These are phyloP conservation scores for Microdon myrmicae DNA, from an alignment of 2,888 invertebrate species.

Conservation along the genomic window DNA sequence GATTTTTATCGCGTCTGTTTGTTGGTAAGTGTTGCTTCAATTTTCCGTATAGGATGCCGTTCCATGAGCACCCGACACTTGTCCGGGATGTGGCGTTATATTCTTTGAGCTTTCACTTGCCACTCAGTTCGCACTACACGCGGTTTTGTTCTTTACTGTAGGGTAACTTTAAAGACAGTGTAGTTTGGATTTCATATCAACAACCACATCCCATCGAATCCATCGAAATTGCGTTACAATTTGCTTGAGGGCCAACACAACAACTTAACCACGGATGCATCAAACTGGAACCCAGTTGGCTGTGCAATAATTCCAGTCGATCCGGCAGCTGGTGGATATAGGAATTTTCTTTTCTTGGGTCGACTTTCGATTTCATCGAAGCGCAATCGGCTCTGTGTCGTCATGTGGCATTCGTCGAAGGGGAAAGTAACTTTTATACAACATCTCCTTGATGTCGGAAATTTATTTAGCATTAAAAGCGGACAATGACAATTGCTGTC, in stretches of 20 bases:
- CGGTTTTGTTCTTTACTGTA: conserved; percentile 23
- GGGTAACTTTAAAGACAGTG: conserved; percentile 4
- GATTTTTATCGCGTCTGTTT: conserved; percentile 44
- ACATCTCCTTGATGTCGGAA: conserved; percentile 13
- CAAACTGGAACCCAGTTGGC: conserved; percentile 34
- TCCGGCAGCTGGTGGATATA: conserved; percentile 37
- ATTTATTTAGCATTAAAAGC: conserved; percentile 40
- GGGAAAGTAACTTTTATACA: conserved; percentile 11
- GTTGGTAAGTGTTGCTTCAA: conserved; percentile 48
- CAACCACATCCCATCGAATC: conserved; percentile 44
- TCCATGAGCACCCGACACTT: conserved; percentile 14
- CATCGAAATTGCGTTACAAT: conserved; percentile 37
- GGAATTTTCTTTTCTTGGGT: conserved; percentile 50
- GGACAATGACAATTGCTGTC: conserved; percentile 45
- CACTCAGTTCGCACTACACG: conserved; percentile 11
- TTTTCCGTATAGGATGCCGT: conserved; percentile 39
- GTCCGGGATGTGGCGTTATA: conserved; percentile 17
- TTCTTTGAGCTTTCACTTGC: conserved; percentile 41
- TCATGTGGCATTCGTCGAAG: conserved; percentile 16
- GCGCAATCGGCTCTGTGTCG: conserved; percentile 8
- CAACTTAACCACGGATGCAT: conserved; percentile 14
- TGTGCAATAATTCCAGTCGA: conserved; percentile 23
- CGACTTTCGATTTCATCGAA: conserved; percentile 49
- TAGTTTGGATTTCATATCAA: conserved; percentile 21
- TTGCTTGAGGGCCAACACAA: conserved; percentile 11